Conservation (phyloP, 2,888 invertebrate genomes). For the Oxytorus armatus region DNA sequence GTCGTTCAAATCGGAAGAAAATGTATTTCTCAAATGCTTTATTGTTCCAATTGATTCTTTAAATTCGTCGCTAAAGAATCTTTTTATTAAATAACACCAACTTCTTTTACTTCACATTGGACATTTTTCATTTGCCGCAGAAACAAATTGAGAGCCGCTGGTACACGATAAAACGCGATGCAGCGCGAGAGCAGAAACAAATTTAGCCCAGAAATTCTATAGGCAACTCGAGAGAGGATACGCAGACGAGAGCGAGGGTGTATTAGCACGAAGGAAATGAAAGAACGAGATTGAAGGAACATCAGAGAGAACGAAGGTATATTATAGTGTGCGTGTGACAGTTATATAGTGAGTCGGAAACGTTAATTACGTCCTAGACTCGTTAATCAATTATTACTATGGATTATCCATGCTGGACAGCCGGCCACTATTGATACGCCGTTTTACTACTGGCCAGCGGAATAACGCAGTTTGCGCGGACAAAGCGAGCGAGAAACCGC, state of each 20-base stretch:
- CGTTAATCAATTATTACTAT: conserved; percentile 69
- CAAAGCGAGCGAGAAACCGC: conserved; percentile 37
- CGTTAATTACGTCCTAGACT: conserved; percentile 63
- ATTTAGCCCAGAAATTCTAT: conserved; percentile 1
- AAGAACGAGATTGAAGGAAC: not conserved
- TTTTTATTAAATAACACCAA: no score
- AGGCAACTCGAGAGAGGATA: no score
- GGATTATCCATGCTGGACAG: conserved; percentile 63
- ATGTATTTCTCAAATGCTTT: no score
- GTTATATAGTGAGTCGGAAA: conserved; percentile 7
- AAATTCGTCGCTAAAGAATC: no score
- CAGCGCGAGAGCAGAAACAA: not conserved
- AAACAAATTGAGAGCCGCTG: no score
- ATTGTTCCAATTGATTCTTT: no score
- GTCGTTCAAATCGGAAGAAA: no score
- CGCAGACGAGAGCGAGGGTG: not conserved
- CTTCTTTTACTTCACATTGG: not conserved
- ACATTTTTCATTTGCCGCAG: not conserved
- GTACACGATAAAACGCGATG: no score
- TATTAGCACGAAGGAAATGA: conserved; percentile 10
- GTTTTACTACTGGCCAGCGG: conserved; percentile 63
- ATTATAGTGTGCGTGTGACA: not conserved
- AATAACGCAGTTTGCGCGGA: conserved; percentile 4
- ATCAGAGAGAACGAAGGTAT: not conserved
- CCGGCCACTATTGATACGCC: conserved; percentile 66